phyloP scores from a whole-genome alignment of 2,888 invertebrate genomes.

The Odontothrips loti region DNA sequence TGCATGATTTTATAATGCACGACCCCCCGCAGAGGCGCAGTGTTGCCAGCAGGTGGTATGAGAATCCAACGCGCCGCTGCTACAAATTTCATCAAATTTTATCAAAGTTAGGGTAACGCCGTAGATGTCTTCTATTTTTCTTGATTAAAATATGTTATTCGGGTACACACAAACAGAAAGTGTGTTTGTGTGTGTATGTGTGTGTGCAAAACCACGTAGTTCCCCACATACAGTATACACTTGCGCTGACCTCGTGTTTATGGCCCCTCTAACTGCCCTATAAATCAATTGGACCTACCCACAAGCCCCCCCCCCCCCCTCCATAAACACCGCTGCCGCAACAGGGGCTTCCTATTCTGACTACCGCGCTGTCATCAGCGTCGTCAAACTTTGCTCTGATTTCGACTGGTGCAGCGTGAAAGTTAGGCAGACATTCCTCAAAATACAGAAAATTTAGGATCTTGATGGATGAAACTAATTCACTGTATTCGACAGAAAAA shows the following conservation, averaged over 20 bases:
- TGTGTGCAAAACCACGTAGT: not conserved
- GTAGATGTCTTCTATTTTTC: too few relatives aligned
- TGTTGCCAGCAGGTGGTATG: not conserved
- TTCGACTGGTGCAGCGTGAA: too few relatives aligned
- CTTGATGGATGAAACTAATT: too few relatives aligned
- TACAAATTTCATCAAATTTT: not conserved
- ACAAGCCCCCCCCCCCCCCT: not conserved
- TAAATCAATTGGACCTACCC: constrained; percentile 1
- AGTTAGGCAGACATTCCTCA: too few relatives aligned
- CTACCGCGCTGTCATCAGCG: too few relatives aligned
- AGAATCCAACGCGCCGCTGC: not conserved
- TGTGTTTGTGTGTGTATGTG: too few relatives aligned
- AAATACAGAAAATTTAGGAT: too few relatives aligned
- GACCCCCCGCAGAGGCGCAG: not conserved
- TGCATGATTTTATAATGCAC: constrained; percentile 1
- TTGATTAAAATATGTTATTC: too few relatives aligned
- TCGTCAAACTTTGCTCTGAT: too few relatives aligned
- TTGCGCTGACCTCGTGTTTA: not conserved
- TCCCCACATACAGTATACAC: not conserved
- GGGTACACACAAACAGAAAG: too few relatives aligned
- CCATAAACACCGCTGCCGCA: not conserved
- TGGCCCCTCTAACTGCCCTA: not conserved
- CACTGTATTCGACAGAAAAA: too few relatives aligned
- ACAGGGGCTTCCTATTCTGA: not conserved
- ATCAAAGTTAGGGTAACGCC: not conserved